Conservation (phyloP, 2,888 invertebrate species). For the Trichacis sp. region DNA sequence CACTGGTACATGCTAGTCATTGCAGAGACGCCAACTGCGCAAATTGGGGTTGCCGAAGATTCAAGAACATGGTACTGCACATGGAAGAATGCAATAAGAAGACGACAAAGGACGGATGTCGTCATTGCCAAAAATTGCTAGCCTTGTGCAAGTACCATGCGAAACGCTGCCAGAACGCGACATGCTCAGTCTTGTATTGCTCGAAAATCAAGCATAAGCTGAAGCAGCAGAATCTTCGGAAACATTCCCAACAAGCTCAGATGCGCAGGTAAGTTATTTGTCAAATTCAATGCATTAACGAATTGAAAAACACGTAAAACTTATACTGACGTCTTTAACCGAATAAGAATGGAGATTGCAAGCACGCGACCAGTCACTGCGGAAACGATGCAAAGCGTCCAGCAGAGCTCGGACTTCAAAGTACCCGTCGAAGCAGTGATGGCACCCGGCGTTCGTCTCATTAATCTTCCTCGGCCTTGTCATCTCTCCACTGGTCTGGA, state of each 20-base stretch:
- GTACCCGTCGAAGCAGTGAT: slow-evolving; percentile 73
- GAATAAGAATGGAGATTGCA: slow-evolving; percentile 88
- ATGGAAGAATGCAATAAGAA: slow-evolving; percentile 97
- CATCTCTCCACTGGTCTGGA: slow-evolving; percentile 75
- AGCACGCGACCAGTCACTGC: slow-evolving; percentile 74
- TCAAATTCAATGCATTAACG: too few relatives aligned
- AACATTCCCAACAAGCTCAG: slow-evolving; percentile 94
- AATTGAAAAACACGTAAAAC: too few relatives aligned
- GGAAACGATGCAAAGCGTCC: slow-evolving; percentile 63
- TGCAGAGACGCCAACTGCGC: slow-evolving; percentile 99
- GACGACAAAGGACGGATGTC: slow-evolving; percentile 96
- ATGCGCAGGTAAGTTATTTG: slow-evolving; percentile 73
- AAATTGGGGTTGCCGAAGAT: slow-evolving; percentile 96
- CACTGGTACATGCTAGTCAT: slow-evolving; percentile 96
- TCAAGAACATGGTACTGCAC: slow-evolving; percentile 99
- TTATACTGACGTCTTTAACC: slow-evolving; percentile 25
- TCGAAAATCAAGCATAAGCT: slow-evolving; percentile 97
- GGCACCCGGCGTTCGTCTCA: slow-evolving; percentile 70
- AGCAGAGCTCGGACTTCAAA: slow-evolving; percentile 67
- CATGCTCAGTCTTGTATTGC: slow-evolving; percentile 99
- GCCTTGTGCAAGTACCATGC: slow-evolving; percentile 99
- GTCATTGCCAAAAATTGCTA: slow-evolving; percentile 98
- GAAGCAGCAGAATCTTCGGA: slow-evolving; percentile 96
- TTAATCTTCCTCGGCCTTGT: slow-evolving; percentile 69
- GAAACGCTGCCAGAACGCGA: slow-evolving; percentile 95